Conservation (phyloP, 2,797 vertebrate species). For the Lithobates pipiens region DNA sequence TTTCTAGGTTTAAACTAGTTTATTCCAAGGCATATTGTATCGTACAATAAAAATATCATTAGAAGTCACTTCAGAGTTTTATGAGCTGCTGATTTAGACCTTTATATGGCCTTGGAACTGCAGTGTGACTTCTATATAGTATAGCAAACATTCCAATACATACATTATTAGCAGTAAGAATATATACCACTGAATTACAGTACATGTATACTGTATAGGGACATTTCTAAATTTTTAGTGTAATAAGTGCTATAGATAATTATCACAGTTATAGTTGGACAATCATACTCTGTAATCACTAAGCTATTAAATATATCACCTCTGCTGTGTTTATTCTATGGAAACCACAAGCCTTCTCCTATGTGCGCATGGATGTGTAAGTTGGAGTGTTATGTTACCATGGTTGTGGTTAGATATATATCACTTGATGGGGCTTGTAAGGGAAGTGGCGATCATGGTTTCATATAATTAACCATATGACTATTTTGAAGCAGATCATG, state of each 20-base stretch:
- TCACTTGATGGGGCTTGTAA: background rate
- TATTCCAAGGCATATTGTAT: too few species aligned
- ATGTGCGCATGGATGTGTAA: conserved; percentile 23
- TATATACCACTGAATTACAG: background rate
- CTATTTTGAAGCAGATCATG: conserved; percentile 20
- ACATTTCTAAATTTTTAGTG: background rate
- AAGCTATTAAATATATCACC: conserved; percentile 29
- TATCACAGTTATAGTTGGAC: conserved; percentile 14
- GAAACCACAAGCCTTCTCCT: conserved; percentile 9
- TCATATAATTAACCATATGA: conserved; percentile 15
- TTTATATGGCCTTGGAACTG: too few species aligned
- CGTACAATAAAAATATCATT: too few species aligned
- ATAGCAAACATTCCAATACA: too few species aligned
- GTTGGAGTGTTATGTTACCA: conserved; percentile 38
- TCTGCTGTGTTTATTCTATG: conserved; percentile 32
- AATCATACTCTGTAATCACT: background rate
- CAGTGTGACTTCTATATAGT: too few species aligned
- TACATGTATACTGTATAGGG: background rate
- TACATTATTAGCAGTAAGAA: background rate
- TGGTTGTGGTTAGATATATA: conserved; percentile 35
- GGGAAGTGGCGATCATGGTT: conserved; percentile 1
- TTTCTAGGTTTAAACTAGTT: too few species aligned
- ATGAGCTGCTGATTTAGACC: too few species aligned
- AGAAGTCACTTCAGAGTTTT: too few species aligned
- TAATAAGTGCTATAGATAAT: background rate